Evolutionary conservation across 2,888 invertebrate genomes (phyloP), one percentile per base, ranked within the genome.

Genomic region (Metopia argyrocephala): DNA sequence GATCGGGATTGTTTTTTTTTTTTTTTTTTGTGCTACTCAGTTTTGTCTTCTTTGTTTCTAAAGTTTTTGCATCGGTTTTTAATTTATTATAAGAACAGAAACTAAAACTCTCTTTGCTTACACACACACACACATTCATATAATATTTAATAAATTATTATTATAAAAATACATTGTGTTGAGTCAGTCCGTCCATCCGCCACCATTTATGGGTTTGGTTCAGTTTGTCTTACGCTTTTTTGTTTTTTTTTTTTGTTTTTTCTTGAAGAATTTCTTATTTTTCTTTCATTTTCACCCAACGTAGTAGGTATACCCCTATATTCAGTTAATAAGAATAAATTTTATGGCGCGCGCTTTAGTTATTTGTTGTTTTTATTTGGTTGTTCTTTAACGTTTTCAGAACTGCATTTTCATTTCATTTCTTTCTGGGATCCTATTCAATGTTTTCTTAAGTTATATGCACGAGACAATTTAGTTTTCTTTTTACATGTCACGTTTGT

Each of bases 261-360:
- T 68, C 59, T 18, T 46, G 3, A 38, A 68, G 64, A 73, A 45
- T 20, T 66, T 45, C 23, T 23, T 15, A 9, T 45, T 15, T 6
- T 38, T 75, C 27, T 27, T 59, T 74, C 46, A 23, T 27, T 64
- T 73, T 12, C 15, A 12, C n/a, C n/a, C 38, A 15, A 9, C 56
- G 23, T 25, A 1, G 25, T 12, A 28, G 18, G n/a, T 45, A n/a
- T 61, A n/a, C 45, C 5, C 23, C 7, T 57, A 2, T 28, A 0
- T 57, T 28, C 23, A 27, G 71, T 48, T 69, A 64, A 73, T 66
- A 73, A 78, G 48, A 78, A 66, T 73, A 61, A 57, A 62, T 75
- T 75, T 70, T 46, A 54, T 79, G 75, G 76, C 80, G 80, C 80
- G 80, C 80, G 65, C 69, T 81, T 81, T 81, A 76, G 61, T 70